A percentile compares a stretch with the other conserved stretches of the same genome.
phyloP scores from a whole-genome alignment of 1,140 invertebrate species.

The Rhyzopertha dominica region DNA sequence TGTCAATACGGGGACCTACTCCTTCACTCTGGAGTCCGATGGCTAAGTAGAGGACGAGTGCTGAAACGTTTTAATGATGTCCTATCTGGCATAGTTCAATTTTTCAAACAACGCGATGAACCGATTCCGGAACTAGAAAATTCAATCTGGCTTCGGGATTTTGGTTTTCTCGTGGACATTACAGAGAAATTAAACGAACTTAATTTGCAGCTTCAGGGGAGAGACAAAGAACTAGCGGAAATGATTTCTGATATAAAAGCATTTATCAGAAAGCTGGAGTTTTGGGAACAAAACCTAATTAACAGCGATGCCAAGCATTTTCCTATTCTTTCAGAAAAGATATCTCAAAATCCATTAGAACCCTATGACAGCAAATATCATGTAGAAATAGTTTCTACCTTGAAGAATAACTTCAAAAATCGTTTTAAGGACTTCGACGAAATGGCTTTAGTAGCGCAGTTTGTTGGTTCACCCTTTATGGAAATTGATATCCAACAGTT shows the following conservation, averaged over 20 bases:
- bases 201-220: conserved; percentile 27
- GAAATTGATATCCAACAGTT: conserved; percentile 24
- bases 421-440: too few relatives aligned
- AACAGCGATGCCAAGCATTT: conserved; percentile 9
- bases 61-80: conserved; percentile 35
- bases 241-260: conserved; percentile 16
- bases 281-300: conserved; percentile 16
- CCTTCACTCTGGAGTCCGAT: conserved; percentile 31
- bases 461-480: conserved; percentile 18
- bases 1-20: conserved; percentile 29
- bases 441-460: too few relatives aligned
- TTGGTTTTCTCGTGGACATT: conserved; percentile 31
- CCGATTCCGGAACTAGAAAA: conserved; percentile 29
- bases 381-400: conserved; percentile 18
- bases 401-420: too few relatives aligned
- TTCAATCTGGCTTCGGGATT: conserved; percentile 28
- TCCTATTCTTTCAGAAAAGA: conserved; percentile 17
- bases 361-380: conserved; percentile 14
- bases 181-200: conserved; percentile 35
- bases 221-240: conserved; percentile 15
- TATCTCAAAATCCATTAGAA: conserved; percentile 16
- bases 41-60: conserved; percentile 33
- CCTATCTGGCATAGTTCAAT: conserved; percentile 34
- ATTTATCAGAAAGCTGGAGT: conserved; percentile 16
- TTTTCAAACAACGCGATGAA: conserved; percentile 28